phyloP scores from a whole-genome alignment of 2,888 invertebrate species.

The Cancer borealis region DNA sequence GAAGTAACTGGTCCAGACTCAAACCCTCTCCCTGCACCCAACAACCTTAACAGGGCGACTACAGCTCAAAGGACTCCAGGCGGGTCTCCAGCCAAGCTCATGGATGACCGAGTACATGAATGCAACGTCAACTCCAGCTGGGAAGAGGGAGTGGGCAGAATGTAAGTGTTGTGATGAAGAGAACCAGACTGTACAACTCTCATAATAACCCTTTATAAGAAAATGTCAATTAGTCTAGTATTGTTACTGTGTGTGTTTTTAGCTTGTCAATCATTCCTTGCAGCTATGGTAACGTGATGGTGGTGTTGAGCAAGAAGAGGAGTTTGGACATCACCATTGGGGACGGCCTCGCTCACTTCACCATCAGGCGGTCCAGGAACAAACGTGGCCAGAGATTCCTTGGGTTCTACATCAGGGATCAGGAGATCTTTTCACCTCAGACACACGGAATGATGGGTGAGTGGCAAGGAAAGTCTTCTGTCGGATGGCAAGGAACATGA shows the following conservation, averaged over 20 bases:
- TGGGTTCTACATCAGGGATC: conserved; percentile 75
- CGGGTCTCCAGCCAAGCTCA: neutral
- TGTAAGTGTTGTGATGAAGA: conserved; percentile 41
- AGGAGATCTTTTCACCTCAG: conserved; percentile 70
- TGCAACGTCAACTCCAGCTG: conserved; percentile 50
- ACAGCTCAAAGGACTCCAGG: neutral
- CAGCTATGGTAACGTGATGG: conserved; percentile 72
- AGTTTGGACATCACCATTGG: conserved; percentile 69
- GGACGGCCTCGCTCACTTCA: conserved; percentile 71
- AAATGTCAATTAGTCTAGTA: neutral
- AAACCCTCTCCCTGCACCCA: neutral
- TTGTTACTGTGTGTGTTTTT: neutral
- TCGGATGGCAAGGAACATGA: neutral
- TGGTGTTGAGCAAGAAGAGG: conserved; percentile 54
- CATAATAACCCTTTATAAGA: neutral
- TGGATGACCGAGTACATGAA: neutral
- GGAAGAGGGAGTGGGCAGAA: conserved; percentile 57
- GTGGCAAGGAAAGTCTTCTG: neutral
- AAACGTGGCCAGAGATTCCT: conserved; percentile 64
- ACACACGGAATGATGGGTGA: conserved; percentile 74
- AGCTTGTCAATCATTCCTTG: neutral
- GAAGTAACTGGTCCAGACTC: neutral
- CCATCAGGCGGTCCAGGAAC: conserved; percentile 69
- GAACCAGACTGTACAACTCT: neutral
- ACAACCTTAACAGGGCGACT: neutral